These are phyloP conservation scores for Hemicordylus capensis DNA, from an alignment of 2,113 vertebrate species.

Conservation along the genomic window DNA sequence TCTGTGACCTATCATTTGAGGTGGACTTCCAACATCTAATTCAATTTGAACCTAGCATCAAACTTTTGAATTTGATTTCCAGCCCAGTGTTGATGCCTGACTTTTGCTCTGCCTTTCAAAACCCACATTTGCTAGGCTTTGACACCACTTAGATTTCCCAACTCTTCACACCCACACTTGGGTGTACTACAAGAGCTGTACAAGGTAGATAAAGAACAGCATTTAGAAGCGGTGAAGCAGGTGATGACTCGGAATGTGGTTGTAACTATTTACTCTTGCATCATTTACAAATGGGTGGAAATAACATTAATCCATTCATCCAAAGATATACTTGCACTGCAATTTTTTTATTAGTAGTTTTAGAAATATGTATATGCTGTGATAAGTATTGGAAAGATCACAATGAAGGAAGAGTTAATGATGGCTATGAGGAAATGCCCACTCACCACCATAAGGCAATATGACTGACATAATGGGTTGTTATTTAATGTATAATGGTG, in stretches of 20 bases:
- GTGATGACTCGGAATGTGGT: constrained; percentile 14
- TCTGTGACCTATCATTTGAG: not conserved
- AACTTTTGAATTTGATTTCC: not conserved
- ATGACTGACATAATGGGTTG: constrained; percentile 12
- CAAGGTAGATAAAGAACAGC: not conserved
- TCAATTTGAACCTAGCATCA: not conserved
- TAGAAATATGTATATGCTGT: constrained; percentile 35
- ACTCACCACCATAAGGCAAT: not conserved
- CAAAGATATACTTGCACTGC: constrained; percentile 44
- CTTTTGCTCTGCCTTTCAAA: not conserved
- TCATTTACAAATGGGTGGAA: not conserved
- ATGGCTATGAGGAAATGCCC: constrained; percentile 23
- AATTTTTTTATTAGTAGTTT: constrained; percentile 56
- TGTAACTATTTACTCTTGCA: not conserved
- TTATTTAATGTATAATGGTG: not conserved
- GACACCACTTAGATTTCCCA: not conserved
- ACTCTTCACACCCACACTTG: not conserved
- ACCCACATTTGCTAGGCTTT: not conserved
- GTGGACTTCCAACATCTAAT: not conserved
- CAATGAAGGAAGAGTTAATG: constrained; percentile 57
- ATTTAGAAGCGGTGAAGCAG: not conserved
- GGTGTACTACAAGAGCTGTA: not conserved
- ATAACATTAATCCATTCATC: constrained; percentile 49
- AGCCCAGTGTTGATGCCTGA: too few relatives aligned
- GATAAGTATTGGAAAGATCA: constrained; percentile 40